Base-by-base conservation (phyloP, 1,140 invertebrate genomes). In the Zaprionus nigranus region DNA sequence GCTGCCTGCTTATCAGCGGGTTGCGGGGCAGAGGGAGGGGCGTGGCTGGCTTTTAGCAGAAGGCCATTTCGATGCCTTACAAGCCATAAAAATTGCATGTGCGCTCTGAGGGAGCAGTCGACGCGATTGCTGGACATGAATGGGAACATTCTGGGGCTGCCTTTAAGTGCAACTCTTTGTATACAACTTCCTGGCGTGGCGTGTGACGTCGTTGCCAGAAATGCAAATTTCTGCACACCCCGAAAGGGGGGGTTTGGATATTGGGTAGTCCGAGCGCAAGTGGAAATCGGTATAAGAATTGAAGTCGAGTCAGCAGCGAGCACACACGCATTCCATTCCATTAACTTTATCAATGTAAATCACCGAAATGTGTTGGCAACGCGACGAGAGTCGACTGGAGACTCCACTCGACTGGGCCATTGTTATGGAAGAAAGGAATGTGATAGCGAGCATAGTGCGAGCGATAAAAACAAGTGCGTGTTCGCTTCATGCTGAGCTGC, bases 131-230 rank as follows among this genome's bases (percentile, higher is more conserved):
- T 74, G 71, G 78, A 82, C 85, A 87, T 78, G 58, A 81, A 81
- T 88, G 77, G 76, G 43, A 75, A 78, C 81, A 78, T 88, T 78
- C 51, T 58, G 9, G 84, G 81, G 67, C 70, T 61, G 81, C 75
- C 78, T 88, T 85, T 85, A 81, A 90, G 86, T 90, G 85, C 81
- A 90, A 90, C 85, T 90, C 86, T 90, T 90, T 90, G 85, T 90
- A 90, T 90, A 88, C 85, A 90, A 90, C 85, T 90, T 90, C 86
- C 85, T 46, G 40, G 85, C 79, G 85, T 90, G 86, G 85, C 85
- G 85, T 90, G 85, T 85, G 81, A 88, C 81, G 78, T 57, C 63
- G 71, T 53, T 43, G 40, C 67, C 84, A 85, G 75, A 88, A 90
- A 90, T 88, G 85, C 81, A 88, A 88, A 90, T 88, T 87, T 87